Evolutionary conservation across 2,113 vertebrate species (phyloP).

Genomic region (Laticauda laticaudata): DNA sequence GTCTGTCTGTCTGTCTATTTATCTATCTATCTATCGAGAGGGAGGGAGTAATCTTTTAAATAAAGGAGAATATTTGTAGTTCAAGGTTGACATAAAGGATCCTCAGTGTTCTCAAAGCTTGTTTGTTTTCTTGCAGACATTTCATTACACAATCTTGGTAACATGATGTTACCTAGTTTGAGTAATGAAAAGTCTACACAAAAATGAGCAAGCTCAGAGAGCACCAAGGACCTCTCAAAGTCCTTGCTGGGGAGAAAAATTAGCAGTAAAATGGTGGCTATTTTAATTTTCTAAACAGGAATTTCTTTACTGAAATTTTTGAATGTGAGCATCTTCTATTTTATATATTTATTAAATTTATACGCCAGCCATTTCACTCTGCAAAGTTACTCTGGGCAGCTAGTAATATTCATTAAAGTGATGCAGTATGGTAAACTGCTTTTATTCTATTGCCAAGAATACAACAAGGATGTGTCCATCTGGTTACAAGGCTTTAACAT

Average conservation of each 20-base stretch:
- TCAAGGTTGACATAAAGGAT: background rate
- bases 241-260: background rate
- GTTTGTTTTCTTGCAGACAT: background rate
- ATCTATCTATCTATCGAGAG: no score
- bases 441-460: background rate
- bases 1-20: no score
- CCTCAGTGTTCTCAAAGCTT: background rate
- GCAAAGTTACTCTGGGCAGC: background rate
- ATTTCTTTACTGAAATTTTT: background rate
- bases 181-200: background rate
- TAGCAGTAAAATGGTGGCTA: background rate
- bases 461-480: background rate
- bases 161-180: background rate
- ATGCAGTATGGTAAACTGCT: background rate
- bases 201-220: background rate
- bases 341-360: background rate
- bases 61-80: background rate
- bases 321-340: background rate
- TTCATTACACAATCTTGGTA: background rate
- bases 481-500: background rate
- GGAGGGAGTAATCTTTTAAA: no score
- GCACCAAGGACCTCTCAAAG: background rate
- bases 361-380: background rate
- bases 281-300: background rate
- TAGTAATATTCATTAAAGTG: background rate